Evolutionary conservation across 2,888 invertebrate species (phyloP).

Genomic region (Oscheius sp.): DNA sequence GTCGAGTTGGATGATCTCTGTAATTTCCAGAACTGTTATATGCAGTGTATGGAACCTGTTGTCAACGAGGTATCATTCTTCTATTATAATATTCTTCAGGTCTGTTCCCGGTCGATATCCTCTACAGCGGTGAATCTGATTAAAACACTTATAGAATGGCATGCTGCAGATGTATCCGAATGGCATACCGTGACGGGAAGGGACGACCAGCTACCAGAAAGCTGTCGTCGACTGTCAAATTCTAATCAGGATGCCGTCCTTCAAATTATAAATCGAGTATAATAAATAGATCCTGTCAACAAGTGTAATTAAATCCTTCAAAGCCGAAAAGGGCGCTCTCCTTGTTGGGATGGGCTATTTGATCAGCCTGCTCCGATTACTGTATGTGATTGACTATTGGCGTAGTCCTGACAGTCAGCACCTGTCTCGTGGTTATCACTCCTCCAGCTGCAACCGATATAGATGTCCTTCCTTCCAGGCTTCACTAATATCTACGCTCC

Average conservation of each 20-base stretch:
- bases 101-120: slow-evolving; percentile 54
- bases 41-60: slow-evolving; percentile 57
- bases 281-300: slow-evolving; percentile 11
- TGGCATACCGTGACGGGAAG: slow-evolving; percentile 53
- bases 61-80: slow-evolving; percentile 45
- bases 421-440: slow-evolving; percentile 24
- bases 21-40: slow-evolving; percentile 63
- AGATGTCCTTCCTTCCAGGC: slow-evolving; percentile 26
- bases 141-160: slow-evolving; percentile 63
- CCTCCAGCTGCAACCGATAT: slow-evolving; percentile 9
- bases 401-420: slow-evolving; percentile 22
- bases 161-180: slow-evolving; percentile 62
- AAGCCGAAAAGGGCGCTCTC: slow-evolving; percentile 10
- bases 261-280: slow-evolving; percentile 37
- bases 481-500: slow-evolving; percentile 16
- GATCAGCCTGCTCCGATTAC: slow-evolving; percentile 19
- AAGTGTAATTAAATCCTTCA: neutral
- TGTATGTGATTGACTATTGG: slow-evolving; percentile 24
- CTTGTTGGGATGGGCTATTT: slow-evolving; percentile 22
- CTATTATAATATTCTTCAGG: slow-evolving; percentile 34
- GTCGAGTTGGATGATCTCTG: slow-evolving; percentile 60
- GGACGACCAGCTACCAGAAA: slow-evolving; percentile 38
- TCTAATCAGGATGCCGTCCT: slow-evolving; percentile 39
- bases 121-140: slow-evolving; percentile 54
- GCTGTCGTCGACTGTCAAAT: slow-evolving; percentile 33